Base-by-base conservation (phyloP, 2,113 vertebrate species). In the Pithys albifrons region DNA sequence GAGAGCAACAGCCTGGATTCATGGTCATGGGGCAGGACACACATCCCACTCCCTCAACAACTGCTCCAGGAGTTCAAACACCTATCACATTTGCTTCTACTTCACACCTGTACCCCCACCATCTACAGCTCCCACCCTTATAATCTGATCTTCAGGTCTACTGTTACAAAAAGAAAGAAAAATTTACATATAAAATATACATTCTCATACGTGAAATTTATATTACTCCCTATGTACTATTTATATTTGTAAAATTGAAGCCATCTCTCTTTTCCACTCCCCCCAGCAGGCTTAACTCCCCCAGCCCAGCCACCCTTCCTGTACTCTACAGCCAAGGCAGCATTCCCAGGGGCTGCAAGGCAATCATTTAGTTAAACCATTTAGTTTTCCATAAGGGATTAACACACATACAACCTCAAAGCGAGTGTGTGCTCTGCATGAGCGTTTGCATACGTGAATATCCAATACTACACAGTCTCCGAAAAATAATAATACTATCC, bases 301-400 rank as follows among this genome's bases (percentile, higher is more conserved):
- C 31, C 22, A n/a, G 29, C 31, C 59, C 58, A 64, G 43, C 57
- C 74, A 85, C 64, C 89, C 37, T 78, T 55, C 45, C 57, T 83
- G 41, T 4, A 2, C 75, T 93, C 77, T 74, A 88, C 83, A 88
- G 93, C 74, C 80, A 90, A 85, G 72, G 49, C 79, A 90, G 52
- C 20, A 14, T 54, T 85, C 95, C 89, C 71, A 92, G 80, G 89
- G 91, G 82, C 55, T 80, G 58, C 66, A 87, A 74, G 88, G 88
- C 93, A 85, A 91, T 91, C 76, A 93, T 89, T 95, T 65, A 94
- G 84, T 94, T 91, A 92, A 94, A 94, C 94, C 79, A 94, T 89
- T 95, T 92, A 87, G 88, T 81, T 91, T 91, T 95, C 95, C 79
- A 87, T 29, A 84, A 31, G 75, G 93, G 92, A 96, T 94, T 96